Percentiles rank a stretch among this genome's conserved stretches.
Conservation (phyloP, 2,797 vertebrate genomes). For the Anguilla obscura region DNA sequence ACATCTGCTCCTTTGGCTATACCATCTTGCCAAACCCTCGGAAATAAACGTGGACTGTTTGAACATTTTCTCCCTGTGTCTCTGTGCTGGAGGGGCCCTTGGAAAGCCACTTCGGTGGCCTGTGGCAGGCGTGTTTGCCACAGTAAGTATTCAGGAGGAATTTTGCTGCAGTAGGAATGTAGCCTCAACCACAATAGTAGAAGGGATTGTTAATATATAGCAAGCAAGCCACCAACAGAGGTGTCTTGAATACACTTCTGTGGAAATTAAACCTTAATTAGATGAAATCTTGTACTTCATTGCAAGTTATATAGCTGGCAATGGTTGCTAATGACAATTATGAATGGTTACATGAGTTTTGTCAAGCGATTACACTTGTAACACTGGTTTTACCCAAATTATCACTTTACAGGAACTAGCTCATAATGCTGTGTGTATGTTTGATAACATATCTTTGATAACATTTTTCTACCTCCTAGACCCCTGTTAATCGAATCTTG, state of each 20-base stretch:
- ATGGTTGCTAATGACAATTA: neutral
- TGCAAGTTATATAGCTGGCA: neutral
- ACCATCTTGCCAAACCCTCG: too few relatives aligned
- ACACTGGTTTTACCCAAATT: neutral
- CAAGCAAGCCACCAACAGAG: neutral
- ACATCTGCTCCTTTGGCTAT: too few relatives aligned
- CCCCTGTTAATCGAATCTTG: too few relatives aligned
- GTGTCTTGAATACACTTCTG: neutral
- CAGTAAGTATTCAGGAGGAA: neutral
- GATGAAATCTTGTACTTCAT: neutral
- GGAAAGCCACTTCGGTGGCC: too few relatives aligned
- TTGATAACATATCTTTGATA: neutral
- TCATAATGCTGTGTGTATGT: neutral
- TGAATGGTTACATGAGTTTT: neutral
- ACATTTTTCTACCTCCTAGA: too few relatives aligned
- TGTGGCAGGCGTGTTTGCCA: too few relatives aligned
- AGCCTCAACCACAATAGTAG: neutral
- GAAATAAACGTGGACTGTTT: too few relatives aligned
- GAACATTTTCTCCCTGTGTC: too few relatives aligned
- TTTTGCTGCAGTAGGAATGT: constrained; percentile 15
- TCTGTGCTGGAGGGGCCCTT: too few relatives aligned
- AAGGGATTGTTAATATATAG: neutral
- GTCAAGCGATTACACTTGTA: too few relatives aligned
- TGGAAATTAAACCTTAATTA: neutral
- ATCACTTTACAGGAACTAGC: neutral